Evolutionary conservation across 2,888 invertebrate genomes (phyloP).

Genomic region (Anthrax anthrax): DNA sequence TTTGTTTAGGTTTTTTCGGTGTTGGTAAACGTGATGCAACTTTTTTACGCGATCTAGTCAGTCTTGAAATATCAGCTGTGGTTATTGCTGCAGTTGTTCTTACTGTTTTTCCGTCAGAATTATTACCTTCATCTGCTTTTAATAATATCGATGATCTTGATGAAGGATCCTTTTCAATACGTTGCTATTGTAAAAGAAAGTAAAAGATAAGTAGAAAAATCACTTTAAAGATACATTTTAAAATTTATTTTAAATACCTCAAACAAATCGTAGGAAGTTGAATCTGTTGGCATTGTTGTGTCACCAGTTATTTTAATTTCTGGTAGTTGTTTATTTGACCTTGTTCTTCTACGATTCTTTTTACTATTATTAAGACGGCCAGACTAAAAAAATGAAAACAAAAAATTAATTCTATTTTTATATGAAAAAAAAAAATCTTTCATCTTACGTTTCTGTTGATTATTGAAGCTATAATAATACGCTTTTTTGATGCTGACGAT

Average conservation of each 20-base stretch:
- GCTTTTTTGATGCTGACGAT: conserved; percentile 19
- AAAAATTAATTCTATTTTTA: conserved; percentile 1
- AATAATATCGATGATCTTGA: conserved; percentile 10
- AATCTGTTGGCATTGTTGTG: conserved; percentile 7
- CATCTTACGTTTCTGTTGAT: conserved; percentile 19
- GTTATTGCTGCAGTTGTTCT: not conserved
- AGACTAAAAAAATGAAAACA: conserved; percentile 8
- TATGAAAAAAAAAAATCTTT: not conserved
- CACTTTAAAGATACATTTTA: too few species aligned
- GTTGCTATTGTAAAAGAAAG: too few species aligned
- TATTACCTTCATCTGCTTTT: not conserved
- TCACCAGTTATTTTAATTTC: conserved; percentile 6
- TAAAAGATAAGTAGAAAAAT: too few species aligned
- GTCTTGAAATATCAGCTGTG: conserved; percentile 5
- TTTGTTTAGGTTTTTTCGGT: conserved; percentile 12
- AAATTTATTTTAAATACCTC: too few species aligned
- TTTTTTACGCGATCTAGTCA: conserved; percentile 10
- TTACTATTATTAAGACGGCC: conserved; percentile 14
- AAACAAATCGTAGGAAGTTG: conserved; percentile 11
- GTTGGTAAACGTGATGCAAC: conserved; percentile 12
- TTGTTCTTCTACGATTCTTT: conserved; percentile 14
- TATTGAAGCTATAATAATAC: conserved; percentile 22
- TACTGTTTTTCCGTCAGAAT: not conserved
- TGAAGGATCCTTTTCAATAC: conserved; percentile 10
- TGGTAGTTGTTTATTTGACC: conserved; percentile 3